A percentile compares a stretch with the other conserved stretches of the same genome.
Conservation (phyloP, 2,888 invertebrate genomes). For the Horisme vitalbata region DNA sequence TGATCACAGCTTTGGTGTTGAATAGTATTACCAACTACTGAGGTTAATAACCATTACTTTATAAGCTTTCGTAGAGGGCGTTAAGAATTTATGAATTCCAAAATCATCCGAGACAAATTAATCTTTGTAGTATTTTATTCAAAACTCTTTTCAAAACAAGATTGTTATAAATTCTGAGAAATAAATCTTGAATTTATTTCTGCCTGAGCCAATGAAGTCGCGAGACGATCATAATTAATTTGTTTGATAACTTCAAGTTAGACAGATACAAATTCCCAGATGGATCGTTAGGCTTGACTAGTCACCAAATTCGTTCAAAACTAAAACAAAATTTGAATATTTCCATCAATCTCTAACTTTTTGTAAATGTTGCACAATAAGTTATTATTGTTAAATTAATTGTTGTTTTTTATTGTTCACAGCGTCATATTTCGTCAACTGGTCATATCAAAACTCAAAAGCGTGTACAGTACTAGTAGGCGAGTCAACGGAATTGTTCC, state of each 20-base stretch:
- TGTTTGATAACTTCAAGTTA: constrained; percentile 28
- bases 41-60: too few species aligned
- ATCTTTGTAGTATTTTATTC: background rate
- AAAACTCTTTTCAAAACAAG: background rate
- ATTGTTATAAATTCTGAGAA: constrained; percentile 19
- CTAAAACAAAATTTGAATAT: constrained; percentile 21
- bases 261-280: constrained; percentile 30
- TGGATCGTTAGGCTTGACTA: constrained; percentile 25
- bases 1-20: too few species aligned
- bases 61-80: too few species aligned
- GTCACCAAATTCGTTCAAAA: constrained; percentile 15
- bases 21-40: too few species aligned
- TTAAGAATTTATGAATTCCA: too few species aligned
- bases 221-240: constrained; percentile 30
- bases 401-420: constrained; percentile 47
- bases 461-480: constrained; percentile 93
- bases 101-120: background rate
- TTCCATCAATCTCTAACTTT: constrained; percentile 10
- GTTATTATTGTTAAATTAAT: too few species aligned
- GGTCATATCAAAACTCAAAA: constrained; percentile 92
- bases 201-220: constrained; percentile 21
- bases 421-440: constrained; percentile 92
- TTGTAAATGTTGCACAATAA: too few species aligned
- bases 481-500: constrained; percentile 87
- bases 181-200: constrained; percentile 25